Evolutionary conservation across 2,888 invertebrate species (phyloP), one percentile per base, ranked within the genome.

Genomic region (Acheta domesticus): DNA sequence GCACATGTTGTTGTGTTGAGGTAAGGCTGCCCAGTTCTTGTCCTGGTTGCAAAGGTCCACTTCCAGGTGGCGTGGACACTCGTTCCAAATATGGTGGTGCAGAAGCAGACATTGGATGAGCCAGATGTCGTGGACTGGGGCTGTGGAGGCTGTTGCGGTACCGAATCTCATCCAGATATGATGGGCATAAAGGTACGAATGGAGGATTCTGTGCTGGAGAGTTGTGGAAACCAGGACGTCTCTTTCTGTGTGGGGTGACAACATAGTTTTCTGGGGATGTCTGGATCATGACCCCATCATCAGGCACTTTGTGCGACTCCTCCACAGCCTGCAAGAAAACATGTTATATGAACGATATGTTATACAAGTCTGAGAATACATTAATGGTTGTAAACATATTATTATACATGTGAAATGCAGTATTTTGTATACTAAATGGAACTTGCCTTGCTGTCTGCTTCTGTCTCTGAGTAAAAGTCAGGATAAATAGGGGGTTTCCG

Each of bases 151-250:
- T 79, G 79, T 23, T 78, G 73, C 20, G 81, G 50, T 74, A 75
- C 23, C 77, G 19, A 85, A 92, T 90, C 85, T 93, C 93, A 86
- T 93, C 93, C 83, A 93, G 89, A 85, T 93, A 92, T 83, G 92
- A 92, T 79, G 93, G 93, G 83, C 92, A 92, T 85, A 94, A 94
- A 81, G 95, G 94, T 83, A 95, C 94, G 85, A 95, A 95, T 74
- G 95, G 94, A 82, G 94, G 94, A 87, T 95, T 95, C 85, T 95
- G 95, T 82, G 94, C 93, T 23, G 95, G 95, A 62, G 95, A 93
- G 85, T 95, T 95, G 86, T 95, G 94, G 84, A 96, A 96, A 78
- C 95, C 95, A 1, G 95, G 95, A 85, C 95, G 89, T 86, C 95
- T 89, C 88, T 95, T 96, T 84, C 95, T 89, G 88, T 95, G 95